A percentile compares a stretch with the other conserved stretches of the same genome.
These are phyloP conservation scores for Tridacna crocea DNA, from an alignment of 2,888 invertebrate genomes.

Conservation along the genomic window DNA sequence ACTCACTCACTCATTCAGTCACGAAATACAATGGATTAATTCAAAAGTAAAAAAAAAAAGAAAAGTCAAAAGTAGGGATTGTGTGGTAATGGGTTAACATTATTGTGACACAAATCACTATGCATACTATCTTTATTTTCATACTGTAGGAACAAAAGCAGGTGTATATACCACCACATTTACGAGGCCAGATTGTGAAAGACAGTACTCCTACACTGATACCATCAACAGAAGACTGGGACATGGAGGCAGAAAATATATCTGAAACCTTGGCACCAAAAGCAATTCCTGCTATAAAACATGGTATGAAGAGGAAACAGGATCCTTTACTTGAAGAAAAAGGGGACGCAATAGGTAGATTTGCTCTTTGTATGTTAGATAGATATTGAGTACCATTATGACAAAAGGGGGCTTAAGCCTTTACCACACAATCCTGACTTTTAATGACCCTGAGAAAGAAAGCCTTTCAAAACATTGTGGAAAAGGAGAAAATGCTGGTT, in stretches of 20 bases:
- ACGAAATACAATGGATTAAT: too few species aligned
- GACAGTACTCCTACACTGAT: not conserved
- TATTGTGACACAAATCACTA: too few species aligned
- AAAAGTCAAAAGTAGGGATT: too few species aligned
- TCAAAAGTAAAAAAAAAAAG: too few species aligned
- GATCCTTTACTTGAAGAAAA: not conserved
- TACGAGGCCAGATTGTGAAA: not conserved
- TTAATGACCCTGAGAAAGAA: too few species aligned
- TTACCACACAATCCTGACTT: too few species aligned
- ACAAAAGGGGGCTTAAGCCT: too few species aligned
- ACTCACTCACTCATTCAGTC: too few species aligned
- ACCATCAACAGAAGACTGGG: slow-evolving; percentile 53
- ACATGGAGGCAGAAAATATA: slow-evolving; percentile 56
- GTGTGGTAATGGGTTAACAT: too few species aligned
- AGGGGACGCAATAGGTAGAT: not conserved
- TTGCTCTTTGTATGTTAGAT: not conserved
- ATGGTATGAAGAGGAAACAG: slow-evolving; percentile 2
- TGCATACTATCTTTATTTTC: not conserved
- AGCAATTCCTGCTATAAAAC: not conserved
- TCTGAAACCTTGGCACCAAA: slow-evolving; percentile 38
- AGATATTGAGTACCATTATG: too few species aligned
- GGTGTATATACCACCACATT: not conserved
- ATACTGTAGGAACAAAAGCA: not conserved
- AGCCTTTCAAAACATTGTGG: too few species aligned
- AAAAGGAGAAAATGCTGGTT: too few species aligned